Base-by-base conservation (phyloP, 2,888 invertebrate genomes). In the Dolichopus griseipennis region DNA sequence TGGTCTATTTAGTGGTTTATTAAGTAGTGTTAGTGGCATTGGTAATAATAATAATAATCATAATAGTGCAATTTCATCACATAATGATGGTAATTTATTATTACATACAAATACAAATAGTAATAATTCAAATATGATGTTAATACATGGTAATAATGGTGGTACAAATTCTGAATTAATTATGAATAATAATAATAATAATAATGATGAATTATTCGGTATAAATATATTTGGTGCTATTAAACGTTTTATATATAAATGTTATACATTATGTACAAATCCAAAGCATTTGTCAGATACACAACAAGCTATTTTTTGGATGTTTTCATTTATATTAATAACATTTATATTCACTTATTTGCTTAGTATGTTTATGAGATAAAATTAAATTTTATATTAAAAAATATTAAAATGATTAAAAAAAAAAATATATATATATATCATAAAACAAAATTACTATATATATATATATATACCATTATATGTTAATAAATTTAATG, bases 221-320 rank as follows among this genome's bases (percentile, higher is more conserved):
- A 71, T 69, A 71, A 72, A 70, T 81, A 52, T 79, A 79, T 37
- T 80, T 76, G 75, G 83, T 78, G 72, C 83, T 78, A 68, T 83
- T 75, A 66, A 83, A 76, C 74, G 84, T 78, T 74, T 81, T 75
- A 76, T 86, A 37, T 72, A 75, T 72, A 76, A 76, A 72, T 71
- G 80, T 21, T 76, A 76, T 62, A 72, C 79, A 66, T 73, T 80
- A 62, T 81, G 79, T 70, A 76, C 75, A 71, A 81, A 78, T 72
- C 77, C 80, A 3, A 80, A 78, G 72, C 77, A 78, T 62, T 76
- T 78, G 67, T 78, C 78, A 65, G 81, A 81, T 72, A 79, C 79
- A 69, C 78, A 81, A 70, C 81, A 80, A 73, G 81, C 81, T 52
- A 77, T 79, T 63, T 75, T 79, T 70, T 76, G 78, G 71, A 78